phyloP scores from a whole-genome alignment of 2,888 invertebrate genomes.

The Phasia obesa region DNA sequence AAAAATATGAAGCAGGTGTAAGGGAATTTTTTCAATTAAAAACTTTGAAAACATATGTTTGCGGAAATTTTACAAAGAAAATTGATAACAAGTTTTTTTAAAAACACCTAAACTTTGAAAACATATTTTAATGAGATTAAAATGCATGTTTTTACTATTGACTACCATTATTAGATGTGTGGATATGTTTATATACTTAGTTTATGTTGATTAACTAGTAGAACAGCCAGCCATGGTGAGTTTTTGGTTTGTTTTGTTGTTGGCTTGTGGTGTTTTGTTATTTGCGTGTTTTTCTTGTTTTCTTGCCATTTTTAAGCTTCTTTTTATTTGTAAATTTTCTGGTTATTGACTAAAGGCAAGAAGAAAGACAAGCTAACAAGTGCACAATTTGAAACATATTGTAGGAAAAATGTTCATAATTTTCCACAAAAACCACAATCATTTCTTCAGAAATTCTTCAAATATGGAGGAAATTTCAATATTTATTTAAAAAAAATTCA shows the following conservation, averaged over 20 bases:
- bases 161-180: too few relatives aligned
- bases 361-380: conserved; percentile 68
- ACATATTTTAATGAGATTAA: neutral
- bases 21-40: conserved; percentile 15
- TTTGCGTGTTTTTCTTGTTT: conserved; percentile 59
- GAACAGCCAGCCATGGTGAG: conserved; percentile 34
- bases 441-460: neutral
- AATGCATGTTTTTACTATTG: neutral
- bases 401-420: conserved; percentile 41
- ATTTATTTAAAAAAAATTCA: neutral
- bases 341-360: conserved; percentile 51
- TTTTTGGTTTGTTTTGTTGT: conserved; percentile 26
- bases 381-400: conserved; percentile 67
- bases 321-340: conserved; percentile 16
- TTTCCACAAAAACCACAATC: conserved; percentile 18
- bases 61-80: conserved; percentile 26
- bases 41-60: conserved; percentile 65
- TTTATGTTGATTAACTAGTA: conserved; percentile 41
- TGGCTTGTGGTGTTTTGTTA: conserved; percentile 13
- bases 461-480: neutral
- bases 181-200: neutral
- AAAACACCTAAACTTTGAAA: neutral
- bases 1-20: too few relatives aligned
- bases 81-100: neutral
- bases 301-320: conserved; percentile 24